phyloP scores from a whole-genome alignment of 2,113 vertebrate genomes.

The Chloroceryle aenea region DNA sequence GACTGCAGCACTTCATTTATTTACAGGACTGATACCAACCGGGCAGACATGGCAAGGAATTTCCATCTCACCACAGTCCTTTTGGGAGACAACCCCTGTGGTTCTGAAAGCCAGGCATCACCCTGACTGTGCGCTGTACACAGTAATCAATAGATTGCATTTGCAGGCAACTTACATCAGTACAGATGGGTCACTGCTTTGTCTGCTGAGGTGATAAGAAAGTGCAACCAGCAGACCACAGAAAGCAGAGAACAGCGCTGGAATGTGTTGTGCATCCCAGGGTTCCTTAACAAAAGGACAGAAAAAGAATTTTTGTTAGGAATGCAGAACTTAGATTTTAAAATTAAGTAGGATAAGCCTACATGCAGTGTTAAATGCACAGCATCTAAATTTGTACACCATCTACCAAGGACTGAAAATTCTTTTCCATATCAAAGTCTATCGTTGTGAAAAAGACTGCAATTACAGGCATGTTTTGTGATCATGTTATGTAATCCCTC shows the following conservation, averaged over 20 bases:
- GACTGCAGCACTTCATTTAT: neutral
- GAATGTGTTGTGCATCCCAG: constrained; percentile 95
- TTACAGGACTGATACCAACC: neutral
- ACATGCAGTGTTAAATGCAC: neutral
- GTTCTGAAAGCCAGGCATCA: neutral
- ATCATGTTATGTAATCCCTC: neutral
- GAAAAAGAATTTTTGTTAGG: constrained; percentile 12
- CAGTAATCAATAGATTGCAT: neutral
- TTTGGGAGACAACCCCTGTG: neutral
- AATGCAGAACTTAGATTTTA: neutral
- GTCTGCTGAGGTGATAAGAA: constrained; percentile 95
- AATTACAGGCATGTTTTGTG: neutral
- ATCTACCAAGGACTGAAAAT: neutral
- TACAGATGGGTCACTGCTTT: constrained; percentile 94
- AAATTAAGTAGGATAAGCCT: neutral
- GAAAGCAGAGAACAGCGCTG: constrained; percentile 93
- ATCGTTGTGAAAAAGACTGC: neutral
- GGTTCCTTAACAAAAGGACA: constrained; percentile 83
- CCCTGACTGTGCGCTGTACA: neutral
- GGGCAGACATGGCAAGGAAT: neutral
- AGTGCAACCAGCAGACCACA: constrained; percentile 93
- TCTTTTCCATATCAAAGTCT: neutral
- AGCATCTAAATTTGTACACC: neutral
- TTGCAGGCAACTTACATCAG: constrained; percentile 84
- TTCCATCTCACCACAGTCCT: neutral